Conservation (phyloP, 2,888 invertebrate genomes). For the Oeneis ivallda region DNA sequence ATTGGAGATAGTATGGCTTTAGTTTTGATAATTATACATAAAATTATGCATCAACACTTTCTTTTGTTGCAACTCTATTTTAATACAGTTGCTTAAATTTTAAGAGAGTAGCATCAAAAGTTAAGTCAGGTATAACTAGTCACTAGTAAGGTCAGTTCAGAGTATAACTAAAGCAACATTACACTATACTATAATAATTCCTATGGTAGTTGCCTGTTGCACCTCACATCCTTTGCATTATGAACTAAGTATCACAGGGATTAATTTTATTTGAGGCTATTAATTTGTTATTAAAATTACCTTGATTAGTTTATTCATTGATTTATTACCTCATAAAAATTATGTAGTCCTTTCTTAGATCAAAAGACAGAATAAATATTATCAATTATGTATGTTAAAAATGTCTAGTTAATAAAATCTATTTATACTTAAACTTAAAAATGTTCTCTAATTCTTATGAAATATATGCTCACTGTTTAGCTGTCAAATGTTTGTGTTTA, state of each 20-base stretch:
- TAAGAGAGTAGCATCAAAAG: background rate
- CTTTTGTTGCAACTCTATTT: background rate
- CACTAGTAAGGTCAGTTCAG: slow-evolving; percentile 7
- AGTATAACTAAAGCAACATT: background rate
- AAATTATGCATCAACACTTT: background rate
- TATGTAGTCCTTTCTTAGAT: slow-evolving; percentile 9
- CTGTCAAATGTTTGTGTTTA: slow-evolving; percentile 42
- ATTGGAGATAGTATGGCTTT: background rate
- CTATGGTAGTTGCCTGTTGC: background rate
- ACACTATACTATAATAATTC: background rate
- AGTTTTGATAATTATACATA: background rate
- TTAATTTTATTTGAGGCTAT: slow-evolving; percentile 38
- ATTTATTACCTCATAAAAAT: slow-evolving; percentile 6
- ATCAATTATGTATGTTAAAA: slow-evolving; percentile 10
- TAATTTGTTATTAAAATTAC: slow-evolving; percentile 37
- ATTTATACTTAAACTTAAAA: slow-evolving; percentile 15
- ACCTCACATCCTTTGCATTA: background rate
- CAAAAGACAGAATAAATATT: slow-evolving; percentile 14
- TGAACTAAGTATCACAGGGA: background rate
- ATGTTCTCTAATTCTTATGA: slow-evolving; percentile 38
- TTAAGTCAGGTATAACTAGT: slow-evolving; percentile 1
- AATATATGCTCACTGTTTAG: slow-evolving; percentile 71
- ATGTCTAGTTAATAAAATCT: slow-evolving; percentile 11
- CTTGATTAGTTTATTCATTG: background rate
- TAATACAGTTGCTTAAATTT: background rate